Conservation (phyloP, 2,113 vertebrate species). For the Hemibates koningsi region DNA sequence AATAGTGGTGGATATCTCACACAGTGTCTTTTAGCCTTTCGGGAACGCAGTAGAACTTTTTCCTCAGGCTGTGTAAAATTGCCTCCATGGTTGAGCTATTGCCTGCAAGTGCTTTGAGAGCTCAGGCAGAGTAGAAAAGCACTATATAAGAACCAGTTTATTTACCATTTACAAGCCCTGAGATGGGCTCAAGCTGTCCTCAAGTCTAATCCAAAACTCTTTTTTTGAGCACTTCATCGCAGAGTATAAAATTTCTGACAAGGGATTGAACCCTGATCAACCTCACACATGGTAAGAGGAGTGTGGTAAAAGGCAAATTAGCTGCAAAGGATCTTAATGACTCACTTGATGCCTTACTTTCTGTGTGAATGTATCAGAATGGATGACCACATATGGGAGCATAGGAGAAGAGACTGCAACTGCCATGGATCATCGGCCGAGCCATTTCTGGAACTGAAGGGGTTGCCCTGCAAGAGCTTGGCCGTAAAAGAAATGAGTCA, state of each 20-base stretch:
- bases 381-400: neutral
- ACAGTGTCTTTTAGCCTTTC: neutral
- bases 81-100: neutral
- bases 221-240: neutral
- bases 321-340: neutral
- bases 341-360: neutral
- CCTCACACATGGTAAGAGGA: neutral
- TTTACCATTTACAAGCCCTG: neutral
- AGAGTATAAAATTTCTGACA: neutral
- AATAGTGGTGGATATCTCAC: neutral
- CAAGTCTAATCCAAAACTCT: neutral
- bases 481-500: neutral
- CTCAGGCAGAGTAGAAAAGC: neutral
- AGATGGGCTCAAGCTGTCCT: neutral
- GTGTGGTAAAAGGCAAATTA: neutral
- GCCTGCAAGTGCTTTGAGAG: neutral
- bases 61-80: neutral
- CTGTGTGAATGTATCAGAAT: neutral
- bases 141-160: neutral
- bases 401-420: neutral
- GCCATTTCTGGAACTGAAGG: neutral
- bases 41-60: neutral
- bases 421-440: neutral
- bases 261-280: neutral
- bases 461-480: neutral